A percentile compares a stretch with the other conserved stretches of the same genome.
These are phyloP conservation scores for Doris montereyensis DNA, from an alignment of 2,888 invertebrate species.

Conservation along the genomic window DNA sequence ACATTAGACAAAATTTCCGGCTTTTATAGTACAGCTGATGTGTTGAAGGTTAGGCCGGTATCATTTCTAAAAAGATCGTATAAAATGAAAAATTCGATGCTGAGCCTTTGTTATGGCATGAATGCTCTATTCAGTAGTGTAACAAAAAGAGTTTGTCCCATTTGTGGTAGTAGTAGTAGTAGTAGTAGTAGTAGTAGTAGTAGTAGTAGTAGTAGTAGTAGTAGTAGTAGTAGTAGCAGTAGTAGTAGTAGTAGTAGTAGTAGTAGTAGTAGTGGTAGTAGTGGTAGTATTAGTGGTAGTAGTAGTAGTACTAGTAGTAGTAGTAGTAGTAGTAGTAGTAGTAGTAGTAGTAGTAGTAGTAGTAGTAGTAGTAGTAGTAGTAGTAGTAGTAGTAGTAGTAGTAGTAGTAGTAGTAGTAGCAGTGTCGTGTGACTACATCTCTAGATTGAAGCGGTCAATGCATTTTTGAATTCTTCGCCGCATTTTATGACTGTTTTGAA, in stretches of 20 bases:
- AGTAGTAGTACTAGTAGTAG: not conserved
- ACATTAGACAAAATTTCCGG: no score
- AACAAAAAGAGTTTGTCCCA: no score
- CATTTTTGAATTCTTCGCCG: no score
- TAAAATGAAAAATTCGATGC: no score
- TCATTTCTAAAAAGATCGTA: no score
- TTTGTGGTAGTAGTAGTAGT: slow-evolving; percentile 16
- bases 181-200: slow-evolving; percentile 20
- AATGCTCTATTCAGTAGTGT: no score
- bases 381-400: not conserved
- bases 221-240: slow-evolving; percentile 20
- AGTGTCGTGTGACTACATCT: no score
- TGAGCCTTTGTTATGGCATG: no score
- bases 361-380: slow-evolving; percentile 10
- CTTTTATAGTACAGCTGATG: no score
- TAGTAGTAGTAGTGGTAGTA: slow-evolving; percentile 16
- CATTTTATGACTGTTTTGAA: no score
- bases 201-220: slow-evolving; percentile 20
- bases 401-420: slow-evolving; percentile 20
- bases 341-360: slow-evolving; percentile 14
- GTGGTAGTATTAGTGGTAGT: not conserved
- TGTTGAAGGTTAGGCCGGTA: no score
- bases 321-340: slow-evolving; percentile 20
- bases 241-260: slow-evolving; percentile 20
- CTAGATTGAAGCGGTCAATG: no score